Evolutionary conservation across 2,797 vertebrate species (phyloP), one percentile per base, ranked within the genome.

Genomic region (Pteropus rufus): DNA sequence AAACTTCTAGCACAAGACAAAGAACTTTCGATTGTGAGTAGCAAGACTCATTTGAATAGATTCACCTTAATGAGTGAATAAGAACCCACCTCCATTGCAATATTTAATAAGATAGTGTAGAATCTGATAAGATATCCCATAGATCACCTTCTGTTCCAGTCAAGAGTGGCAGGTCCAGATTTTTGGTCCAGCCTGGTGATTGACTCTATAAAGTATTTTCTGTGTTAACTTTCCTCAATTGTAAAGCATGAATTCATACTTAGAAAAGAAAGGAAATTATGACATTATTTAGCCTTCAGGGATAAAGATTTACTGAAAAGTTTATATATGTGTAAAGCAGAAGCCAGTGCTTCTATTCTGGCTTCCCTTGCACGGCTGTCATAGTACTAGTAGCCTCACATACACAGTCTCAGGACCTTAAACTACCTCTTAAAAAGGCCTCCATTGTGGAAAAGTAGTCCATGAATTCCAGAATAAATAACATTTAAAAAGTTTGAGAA

Each of bases 401-500:
- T 58, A 39, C n/a, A 64, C 29, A 15, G 44, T 36, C 58, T 91
- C 49, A 14, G 10, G 64, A 14, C 29, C 76, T 31, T 77, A 39
- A 10, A 77, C 34, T 39, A 44, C 24, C 64, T 91, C 58, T 84
- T 60, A 31, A 89, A 92, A 94, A 89, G 46, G n/a, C 4, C 52
- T 81, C 80, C 23, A 21, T 31, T 64, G 62, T 94, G 86, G 79
- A 84, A 56, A 64, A 49, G 52, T 58, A 65, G 81, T 67, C 84
- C 64, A 9, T 23, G 12, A 73, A 93, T 85, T 95, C 34, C 89
- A 49, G 49, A 49, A 49, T 69, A 85, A 91, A 90, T 76, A 87
- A 88, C 36, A 88, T 92, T 64, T 77, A 75, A 96, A 75, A 91
- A 62, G 54, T 69, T 44, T 85, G 44, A 69, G 79, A 21, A 85